These are phyloP conservation scores for Papilio polyxenes DNA, from an alignment of 1,140 invertebrate species.

Conservation along the genomic window DNA sequence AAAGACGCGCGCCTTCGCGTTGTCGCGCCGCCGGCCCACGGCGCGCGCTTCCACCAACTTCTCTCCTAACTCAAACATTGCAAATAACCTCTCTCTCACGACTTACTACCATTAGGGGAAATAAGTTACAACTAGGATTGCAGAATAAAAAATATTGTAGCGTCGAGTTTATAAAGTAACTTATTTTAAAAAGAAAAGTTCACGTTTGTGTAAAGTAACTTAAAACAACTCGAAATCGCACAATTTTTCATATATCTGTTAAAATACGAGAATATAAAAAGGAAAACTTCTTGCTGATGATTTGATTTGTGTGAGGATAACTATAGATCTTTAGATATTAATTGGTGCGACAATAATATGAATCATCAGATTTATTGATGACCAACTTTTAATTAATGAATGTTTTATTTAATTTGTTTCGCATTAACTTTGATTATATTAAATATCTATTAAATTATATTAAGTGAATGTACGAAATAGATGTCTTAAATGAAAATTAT, in stretches of 20 bases:
- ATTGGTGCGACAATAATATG: no score
- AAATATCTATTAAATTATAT: no score
- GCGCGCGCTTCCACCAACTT: slow-evolving; percentile 41
- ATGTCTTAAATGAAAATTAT: no score
- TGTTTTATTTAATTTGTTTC: no score
- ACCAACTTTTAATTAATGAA: no score
- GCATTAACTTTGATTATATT: no score
- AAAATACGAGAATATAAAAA: no score
- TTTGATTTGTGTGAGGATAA: no score
- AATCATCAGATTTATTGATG: no score
- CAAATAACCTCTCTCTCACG: background rate
- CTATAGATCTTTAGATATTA: no score
- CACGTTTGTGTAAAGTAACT: background rate
- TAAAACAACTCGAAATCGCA: background rate
- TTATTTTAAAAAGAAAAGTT: background rate
- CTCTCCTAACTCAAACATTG: background rate
- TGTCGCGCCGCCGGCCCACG: slow-evolving; percentile 50
- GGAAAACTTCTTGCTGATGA: no score
- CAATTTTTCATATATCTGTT: background rate
- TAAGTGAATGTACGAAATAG: no score
- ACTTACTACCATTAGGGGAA: background rate
- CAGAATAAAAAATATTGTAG: background rate
- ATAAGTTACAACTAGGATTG: background rate
- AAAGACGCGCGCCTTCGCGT: slow-evolving; percentile 76
- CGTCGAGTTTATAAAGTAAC: background rate